A percentile compares a stretch with the other conserved stretches of the same genome.
phyloP scores from a whole-genome alignment of 1,140 invertebrate genomes.

The Zaprionus taronus region DNA sequence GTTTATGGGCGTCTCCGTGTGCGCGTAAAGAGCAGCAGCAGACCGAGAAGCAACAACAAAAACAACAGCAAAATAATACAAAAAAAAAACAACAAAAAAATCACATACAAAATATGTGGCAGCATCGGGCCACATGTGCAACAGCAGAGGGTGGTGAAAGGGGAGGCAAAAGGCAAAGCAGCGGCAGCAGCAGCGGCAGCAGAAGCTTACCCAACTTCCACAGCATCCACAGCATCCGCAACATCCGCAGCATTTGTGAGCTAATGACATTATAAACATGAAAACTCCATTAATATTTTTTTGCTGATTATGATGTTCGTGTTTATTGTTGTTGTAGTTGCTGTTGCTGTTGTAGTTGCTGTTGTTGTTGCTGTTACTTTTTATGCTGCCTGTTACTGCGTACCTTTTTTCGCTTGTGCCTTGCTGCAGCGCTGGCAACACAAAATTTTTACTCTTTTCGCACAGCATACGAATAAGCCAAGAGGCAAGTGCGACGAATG shows the following conservation, averaged over 20 bases:
- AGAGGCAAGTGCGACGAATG: conserved; percentile 31
- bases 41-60: conserved; percentile 19
- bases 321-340: conserved; percentile 34
- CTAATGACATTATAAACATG: conserved; percentile 84
- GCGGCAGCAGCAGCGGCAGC: conserved; percentile 47
- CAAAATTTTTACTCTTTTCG: conserved; percentile 58
- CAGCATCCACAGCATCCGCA: conserved; percentile 47
- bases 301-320: conserved; percentile 72
- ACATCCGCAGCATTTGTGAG: conserved; percentile 75
- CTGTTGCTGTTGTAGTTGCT: neutral
- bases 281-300: conserved; percentile 84
- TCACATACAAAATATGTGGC: conserved; percentile 76
- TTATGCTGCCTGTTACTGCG: conserved; percentile 59
- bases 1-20: conserved; percentile 73
- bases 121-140: conserved; percentile 77
- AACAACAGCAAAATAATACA: conserved; percentile 27
- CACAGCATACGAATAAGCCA: conserved; percentile 67
- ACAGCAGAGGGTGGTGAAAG: conserved; percentile 9
- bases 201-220: conserved; percentile 51
- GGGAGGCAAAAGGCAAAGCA: neutral
- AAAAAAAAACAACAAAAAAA: conserved; percentile 54
- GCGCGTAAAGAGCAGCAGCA: conserved; percentile 54
- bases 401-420: conserved; percentile 7
- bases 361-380: conserved; percentile 47
- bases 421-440: conserved; percentile 31